Evolutionary conservation across 2,797 vertebrate genomes (phyloP).

Genomic region (Ctenosaura bakeri): DNA sequence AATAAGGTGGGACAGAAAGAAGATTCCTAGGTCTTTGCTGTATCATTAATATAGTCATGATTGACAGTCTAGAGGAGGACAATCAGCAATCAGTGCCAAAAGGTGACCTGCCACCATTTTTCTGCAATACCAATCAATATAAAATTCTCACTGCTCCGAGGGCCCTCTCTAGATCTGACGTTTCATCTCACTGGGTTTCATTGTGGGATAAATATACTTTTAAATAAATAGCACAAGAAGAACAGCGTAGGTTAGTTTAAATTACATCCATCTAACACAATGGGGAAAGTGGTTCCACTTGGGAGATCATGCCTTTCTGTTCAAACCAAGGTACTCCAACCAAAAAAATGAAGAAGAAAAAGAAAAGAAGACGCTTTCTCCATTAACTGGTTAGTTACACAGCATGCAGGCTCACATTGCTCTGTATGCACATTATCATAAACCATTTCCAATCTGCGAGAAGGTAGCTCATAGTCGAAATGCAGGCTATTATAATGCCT

Average conservation of each 20-base stretch:
- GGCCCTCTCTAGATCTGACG: conserved; percentile 48
- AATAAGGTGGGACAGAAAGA: conserved; percentile 49
- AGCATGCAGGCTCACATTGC: conserved; percentile 26
- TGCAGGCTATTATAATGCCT: conserved; percentile 52
- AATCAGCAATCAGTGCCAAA: conserved; percentile 76
- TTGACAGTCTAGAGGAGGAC: conserved; percentile 66
- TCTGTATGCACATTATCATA: conserved; percentile 51
- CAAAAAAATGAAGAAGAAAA: not conserved
- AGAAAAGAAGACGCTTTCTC: conserved; percentile 50
- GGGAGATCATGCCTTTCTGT: conserved; percentile 59
- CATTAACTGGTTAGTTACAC: conserved; percentile 65
- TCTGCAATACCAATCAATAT: conserved; percentile 76
- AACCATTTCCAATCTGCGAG: conserved; percentile 55
- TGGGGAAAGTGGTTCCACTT: conserved; percentile 64
- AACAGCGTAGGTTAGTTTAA: conserved; percentile 70
- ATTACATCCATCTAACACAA: conserved; percentile 65
- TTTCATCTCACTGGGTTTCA: conserved; percentile 69
- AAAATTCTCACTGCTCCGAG: conserved; percentile 47
- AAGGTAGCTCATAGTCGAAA: conserved; percentile 29
- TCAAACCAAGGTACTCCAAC: conserved; percentile 63
- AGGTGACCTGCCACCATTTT: conserved; percentile 79
- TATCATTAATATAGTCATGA: conserved; percentile 70
- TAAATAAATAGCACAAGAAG: conserved; percentile 64
- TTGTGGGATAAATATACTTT: conserved; percentile 71
- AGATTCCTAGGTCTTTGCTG: conserved; percentile 69